phyloP scores from a whole-genome alignment of 2,113 vertebrate species.

The Nanorana parkeri region DNA sequence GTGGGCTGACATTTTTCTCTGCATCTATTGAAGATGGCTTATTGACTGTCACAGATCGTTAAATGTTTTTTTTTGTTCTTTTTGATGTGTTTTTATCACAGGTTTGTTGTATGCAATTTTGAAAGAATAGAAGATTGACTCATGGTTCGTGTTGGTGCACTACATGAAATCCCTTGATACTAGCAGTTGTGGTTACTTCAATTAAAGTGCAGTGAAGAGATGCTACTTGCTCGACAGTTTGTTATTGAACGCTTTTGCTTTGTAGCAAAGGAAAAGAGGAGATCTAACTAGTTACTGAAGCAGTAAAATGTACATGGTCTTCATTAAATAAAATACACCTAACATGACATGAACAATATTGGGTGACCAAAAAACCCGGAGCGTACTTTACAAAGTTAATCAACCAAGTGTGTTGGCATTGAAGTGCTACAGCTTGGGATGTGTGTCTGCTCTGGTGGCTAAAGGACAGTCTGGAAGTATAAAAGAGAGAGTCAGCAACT shows the following conservation, averaged over 20 bases:
- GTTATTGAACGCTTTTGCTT: too few relatives aligned
- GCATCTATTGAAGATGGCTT: slow-evolving; percentile 4
- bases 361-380: not conserved
- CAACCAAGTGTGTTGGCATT: not conserved
- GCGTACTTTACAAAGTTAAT: slow-evolving; percentile 38
- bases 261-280: too few relatives aligned
- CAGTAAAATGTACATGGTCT: too few relatives aligned
- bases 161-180: not conserved
- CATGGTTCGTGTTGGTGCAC: not conserved
- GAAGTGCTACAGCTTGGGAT: not conserved
- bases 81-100: not conserved
- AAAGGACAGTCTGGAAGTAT: slow-evolving; percentile 26
- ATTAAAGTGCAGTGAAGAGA: not conserved
- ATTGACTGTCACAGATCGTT: slow-evolving; percentile 61
- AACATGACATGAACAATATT: too few relatives aligned
- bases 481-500: slow-evolving; percentile 30
- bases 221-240: not conserved
- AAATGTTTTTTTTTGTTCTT: slow-evolving; percentile 20
- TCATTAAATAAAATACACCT: too few relatives aligned
- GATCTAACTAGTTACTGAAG: too few relatives aligned
- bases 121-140: not conserved
- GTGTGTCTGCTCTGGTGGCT: slow-evolving; percentile 21
- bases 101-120: not conserved
- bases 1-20: slow-evolving; percentile 67
- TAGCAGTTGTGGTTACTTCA: not conserved